Evolutionary conservation across 1,140 invertebrate species (phyloP), one percentile per base, ranked within the genome.

Genomic region (Catajapyx aquilonaris): DNA sequence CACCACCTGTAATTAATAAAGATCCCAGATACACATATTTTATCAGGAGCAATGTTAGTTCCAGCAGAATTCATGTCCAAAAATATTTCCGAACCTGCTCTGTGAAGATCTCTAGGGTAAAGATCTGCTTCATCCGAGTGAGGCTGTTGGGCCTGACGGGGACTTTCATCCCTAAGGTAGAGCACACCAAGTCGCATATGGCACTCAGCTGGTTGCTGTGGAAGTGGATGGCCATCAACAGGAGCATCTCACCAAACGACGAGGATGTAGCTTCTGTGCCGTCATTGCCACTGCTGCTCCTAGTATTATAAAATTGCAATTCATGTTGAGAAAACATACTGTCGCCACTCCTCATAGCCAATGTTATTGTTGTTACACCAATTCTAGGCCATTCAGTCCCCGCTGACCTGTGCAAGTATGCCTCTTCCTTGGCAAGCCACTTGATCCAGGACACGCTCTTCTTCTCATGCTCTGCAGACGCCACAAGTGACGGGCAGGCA

Each of bases 51-150:
- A 9, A 28, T 9, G n/a, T 28, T 9, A 28, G 25, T 15, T n/a
- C 28, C n/a, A 2, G 28, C 28, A 30, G 15, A 30, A n/a, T 1
- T 30, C 28, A 30, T 30, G 15, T 30, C 15, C 15, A 30, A n/a
- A n/a, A n/a, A n/a, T n/a, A n/a, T n/a, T n/a, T n/a, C n/a, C 23
- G 48, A 63, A 77, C 75, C 64, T 94, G 87, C 58, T 97, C 90
- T 1, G 87, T 94, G 53, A 97, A 96, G 44, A 97, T 85, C 52
- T 96, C 88, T 49, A 91, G 85, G 2, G 83, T 95, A 49, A 97
- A 95, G 20, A 95, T 85, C 48, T 85, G 80, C 50, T 91, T 90
- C 58, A 96, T 86, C 35, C 83, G 65, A 0, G 78, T 77, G 43
- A 95, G 71, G 49, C 83, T 86, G 52, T 88, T 93, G 0, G 83